Percentiles rank a stretch among this genome's conserved stretches.
phyloP scores from a whole-genome alignment of 2,113 vertebrate genomes.

The Melospiza melodia region DNA sequence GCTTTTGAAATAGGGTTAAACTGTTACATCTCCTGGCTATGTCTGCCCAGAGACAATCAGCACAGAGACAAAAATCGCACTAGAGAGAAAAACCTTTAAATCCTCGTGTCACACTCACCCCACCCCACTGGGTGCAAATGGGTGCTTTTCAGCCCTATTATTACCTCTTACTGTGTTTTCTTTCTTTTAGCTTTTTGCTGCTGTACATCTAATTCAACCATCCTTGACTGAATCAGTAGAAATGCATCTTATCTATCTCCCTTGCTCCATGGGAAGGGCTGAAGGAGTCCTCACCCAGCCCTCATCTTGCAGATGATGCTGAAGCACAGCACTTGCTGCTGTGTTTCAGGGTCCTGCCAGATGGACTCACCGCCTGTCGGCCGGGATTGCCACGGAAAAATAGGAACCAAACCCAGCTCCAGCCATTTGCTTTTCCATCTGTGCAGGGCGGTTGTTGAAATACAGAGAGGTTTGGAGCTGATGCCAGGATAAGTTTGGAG shows the following conservation, averaged over 20 bases:
- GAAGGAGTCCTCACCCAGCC: background rate
- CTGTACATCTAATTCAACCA: background rate
- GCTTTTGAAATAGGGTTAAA: background rate
- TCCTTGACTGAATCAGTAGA: background rate
- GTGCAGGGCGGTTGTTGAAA: background rate
- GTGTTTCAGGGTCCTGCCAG: constrained; percentile 4
- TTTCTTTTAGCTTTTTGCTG: background rate
- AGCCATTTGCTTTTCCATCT: constrained; percentile 60
- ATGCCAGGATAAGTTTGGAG: background rate
- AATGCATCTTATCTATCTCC: background rate
- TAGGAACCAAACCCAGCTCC: background rate
- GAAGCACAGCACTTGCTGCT: background rate
- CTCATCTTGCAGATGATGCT: background rate
- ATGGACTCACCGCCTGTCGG: constrained; percentile 19
- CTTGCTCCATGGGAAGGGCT: background rate
- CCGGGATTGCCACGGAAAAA: background rate
- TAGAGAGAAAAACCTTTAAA: background rate
- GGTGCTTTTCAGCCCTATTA: background rate
- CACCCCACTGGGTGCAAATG: background rate
- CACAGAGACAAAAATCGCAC: background rate
- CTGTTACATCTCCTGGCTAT: background rate
- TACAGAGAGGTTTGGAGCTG: background rate
- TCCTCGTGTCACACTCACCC: background rate
- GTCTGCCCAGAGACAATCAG: background rate
- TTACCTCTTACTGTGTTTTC: background rate